Evolutionary conservation across 2,113 vertebrate species (phyloP).

Genomic region (Isichthys henryi): DNA sequence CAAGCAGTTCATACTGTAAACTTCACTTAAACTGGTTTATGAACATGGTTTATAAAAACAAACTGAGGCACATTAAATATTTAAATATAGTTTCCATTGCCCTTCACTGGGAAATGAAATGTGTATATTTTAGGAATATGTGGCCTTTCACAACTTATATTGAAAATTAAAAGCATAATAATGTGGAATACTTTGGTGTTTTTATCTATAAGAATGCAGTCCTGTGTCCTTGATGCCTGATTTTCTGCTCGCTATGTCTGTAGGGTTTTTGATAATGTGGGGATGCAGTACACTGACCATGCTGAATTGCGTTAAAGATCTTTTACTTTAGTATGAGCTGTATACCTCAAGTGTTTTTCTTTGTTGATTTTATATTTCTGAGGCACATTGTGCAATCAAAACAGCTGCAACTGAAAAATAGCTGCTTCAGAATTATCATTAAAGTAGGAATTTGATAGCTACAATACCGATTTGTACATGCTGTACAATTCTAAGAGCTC

Average conservation of each 20-base stretch:
- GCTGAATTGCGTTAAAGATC: not conserved
- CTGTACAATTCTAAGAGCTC: not conserved
- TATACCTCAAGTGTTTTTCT: not conserved
- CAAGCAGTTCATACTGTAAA: not conserved
- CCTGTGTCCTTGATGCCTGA: not conserved
- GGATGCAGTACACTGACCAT: not conserved
- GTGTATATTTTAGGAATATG: not conserved
- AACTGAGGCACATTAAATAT: not conserved
- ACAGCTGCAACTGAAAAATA: not conserved
- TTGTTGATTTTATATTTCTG: not conserved
- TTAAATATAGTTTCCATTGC: not conserved
- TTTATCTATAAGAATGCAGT: not conserved
- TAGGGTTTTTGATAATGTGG: not conserved
- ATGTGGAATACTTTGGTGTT: not conserved
- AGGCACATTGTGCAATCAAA: not conserved
- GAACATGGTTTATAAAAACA: not conserved
- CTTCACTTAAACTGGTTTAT: not conserved
- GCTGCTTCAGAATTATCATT: not conserved
- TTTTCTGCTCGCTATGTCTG: not conserved
- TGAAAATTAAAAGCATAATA: not conserved
- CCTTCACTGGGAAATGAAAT: not conserved
- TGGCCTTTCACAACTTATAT: not conserved
- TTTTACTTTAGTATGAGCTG: not conserved
- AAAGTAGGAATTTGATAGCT: not conserved
- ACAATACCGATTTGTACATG: not conserved